These are phyloP conservation scores for Pachycephala philippinensis DNA, from an alignment of 2,113 vertebrate species.

Conservation along the genomic window DNA sequence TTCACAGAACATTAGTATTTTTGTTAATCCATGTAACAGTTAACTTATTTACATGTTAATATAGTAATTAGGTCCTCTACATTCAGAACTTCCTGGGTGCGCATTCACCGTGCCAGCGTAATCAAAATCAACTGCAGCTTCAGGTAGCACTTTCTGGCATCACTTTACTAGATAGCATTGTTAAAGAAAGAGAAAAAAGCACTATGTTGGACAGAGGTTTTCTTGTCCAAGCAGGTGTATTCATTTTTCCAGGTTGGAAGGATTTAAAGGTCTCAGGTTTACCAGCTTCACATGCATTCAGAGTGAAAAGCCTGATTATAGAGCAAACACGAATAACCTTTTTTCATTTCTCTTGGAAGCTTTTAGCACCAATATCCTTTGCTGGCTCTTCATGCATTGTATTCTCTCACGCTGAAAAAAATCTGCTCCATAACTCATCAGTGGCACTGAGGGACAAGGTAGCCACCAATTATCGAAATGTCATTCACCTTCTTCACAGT, in stretches of 20 bases:
- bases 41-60: constrained; percentile 62
- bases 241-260: constrained; percentile 27
- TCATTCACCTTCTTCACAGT: background rate
- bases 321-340: background rate
- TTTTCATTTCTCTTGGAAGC: constrained; percentile 46
- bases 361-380: constrained; percentile 57
- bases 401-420: background rate
- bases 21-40: constrained; percentile 18
- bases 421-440: constrained; percentile 15
- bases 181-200: constrained; percentile 33
- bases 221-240: constrained; percentile 26
- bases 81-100: constrained; percentile 48
- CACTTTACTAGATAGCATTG: background rate
- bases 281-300: constrained; percentile 48
- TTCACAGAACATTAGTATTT: constrained; percentile 4
- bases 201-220: constrained; percentile 52
- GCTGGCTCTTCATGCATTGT: background rate
- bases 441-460: background rate
- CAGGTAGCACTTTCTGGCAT: constrained; percentile 8
- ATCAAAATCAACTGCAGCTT: constrained; percentile 18
- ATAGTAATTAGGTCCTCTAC: constrained; percentile 41
- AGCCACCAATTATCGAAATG: background rate
- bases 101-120: background rate
- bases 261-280: constrained; percentile 54
- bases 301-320: constrained; percentile 32